Base-by-base conservation (phyloP, 1,140 invertebrate species). In the Melanaphis sacchari region DNA sequence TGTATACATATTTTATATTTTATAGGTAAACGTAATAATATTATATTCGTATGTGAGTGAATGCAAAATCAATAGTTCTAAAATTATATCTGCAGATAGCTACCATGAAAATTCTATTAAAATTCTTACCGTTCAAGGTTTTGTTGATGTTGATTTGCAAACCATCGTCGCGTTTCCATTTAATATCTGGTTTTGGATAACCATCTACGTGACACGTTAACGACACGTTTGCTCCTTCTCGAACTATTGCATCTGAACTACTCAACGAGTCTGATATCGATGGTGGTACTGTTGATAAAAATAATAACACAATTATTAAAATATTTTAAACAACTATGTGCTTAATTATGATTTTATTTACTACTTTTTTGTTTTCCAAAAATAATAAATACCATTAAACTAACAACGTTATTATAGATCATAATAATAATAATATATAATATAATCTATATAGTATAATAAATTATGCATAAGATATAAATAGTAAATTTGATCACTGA, bases 101-200 rank as follows among this genome's bases (percentile, higher is more conserved):
- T 40, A 85, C 8, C 26, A 15, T 49, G 46, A 2, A 49, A 11
- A 49, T 49, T 49, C 18, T 41, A 40, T 24, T 26, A 43, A 24
- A 40, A 85, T 85, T 8, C 95, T 96, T 95, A 98, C 97, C 97
- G 95, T 97, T 96, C 90, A 97, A 96, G 94, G 97, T 97, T 95
- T 97, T 98, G 95, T 97, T 98, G 95, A 98, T 97, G 94, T 96
- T 96, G 95, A 98, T 98, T 95, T 97, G 97, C 94, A 96, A 96
- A 94, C 97, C 97, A 95, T 98, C 98, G 95, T 99, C 98, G 94
- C 98, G 96, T 95, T 98, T 97, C 98, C 98, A 99, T 95, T 97
- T 98, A 94, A 99, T 97, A 94, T 96, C 97, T 6, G 98, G 98
- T 94, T 97, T 96, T 49, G 98, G 98, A 94, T 97, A 98, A 94